These are phyloP conservation scores for Sebastes dallii DNA, from an alignment of 2,797 vertebrate species.

Conservation along the genomic window DNA sequence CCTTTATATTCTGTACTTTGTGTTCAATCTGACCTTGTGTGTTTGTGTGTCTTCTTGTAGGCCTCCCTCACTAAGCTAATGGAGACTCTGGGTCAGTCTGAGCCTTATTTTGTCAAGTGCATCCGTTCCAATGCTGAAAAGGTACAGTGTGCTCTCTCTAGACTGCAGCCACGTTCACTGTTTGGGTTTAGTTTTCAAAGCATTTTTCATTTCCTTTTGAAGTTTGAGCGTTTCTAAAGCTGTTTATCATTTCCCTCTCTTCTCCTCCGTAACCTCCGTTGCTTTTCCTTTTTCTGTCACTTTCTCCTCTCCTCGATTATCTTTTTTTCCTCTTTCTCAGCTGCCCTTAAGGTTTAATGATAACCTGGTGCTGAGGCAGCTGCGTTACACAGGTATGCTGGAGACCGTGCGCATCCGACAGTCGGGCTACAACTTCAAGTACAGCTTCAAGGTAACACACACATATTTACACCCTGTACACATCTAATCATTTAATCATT, in stretches of 20 bases:
- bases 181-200: conserved; percentile 52
- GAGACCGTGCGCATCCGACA: conserved; percentile 97
- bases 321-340: conserved; percentile 64
- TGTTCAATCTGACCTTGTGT: neutral
- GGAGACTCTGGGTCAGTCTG: conserved; percentile 97
- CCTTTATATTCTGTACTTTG: neutral
- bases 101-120: conserved; percentile 99
- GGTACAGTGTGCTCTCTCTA: conserved; percentile 77
- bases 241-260: conserved; percentile 35
- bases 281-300: neutral
- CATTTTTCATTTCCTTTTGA: conserved; percentile 53
- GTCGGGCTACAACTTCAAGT: conserved; percentile 97
- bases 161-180: neutral
- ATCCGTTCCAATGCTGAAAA: conserved; percentile 99
- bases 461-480: neutral
- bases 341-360: conserved; percentile 93
- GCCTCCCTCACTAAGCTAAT: conserved; percentile 96
- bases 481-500: neutral
- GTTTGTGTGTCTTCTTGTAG: conserved; percentile 69
- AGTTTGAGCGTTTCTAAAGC: conserved; percentile 26
- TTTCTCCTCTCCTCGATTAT: neutral
- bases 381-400: conserved; percentile 98
- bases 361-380: conserved; percentile 93
- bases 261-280: conserved; percentile 11
- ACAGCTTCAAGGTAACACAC: conserved; percentile 90